Percentiles rank a stretch among this genome's conserved stretches.
Conservation (phyloP, 2,113 vertebrate genomes). For the Protobothrops flavoviridis region DNA sequence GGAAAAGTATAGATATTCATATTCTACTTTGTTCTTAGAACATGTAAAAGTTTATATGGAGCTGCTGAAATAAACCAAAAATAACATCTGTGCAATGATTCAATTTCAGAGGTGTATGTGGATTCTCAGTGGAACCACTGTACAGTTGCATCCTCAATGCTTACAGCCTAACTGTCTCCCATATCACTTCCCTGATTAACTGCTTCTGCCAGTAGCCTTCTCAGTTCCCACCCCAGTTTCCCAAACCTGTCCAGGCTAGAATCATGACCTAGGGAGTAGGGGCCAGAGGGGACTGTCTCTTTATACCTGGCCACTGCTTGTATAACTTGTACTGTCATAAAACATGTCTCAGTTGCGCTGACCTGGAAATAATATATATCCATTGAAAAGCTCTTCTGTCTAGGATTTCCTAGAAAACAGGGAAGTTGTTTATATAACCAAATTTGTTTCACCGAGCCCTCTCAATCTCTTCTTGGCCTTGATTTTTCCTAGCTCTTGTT, state of each 20-base stretch:
- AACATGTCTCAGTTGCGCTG: slow-evolving; percentile 2
- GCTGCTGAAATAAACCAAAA: neutral
- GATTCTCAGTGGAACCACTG: neutral
- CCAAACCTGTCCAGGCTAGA: neutral
- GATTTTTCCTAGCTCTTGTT: neutral
- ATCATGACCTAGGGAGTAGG: neutral
- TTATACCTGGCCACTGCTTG: neutral
- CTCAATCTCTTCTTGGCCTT: neutral
- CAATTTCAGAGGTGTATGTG: neutral
- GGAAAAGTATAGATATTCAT: neutral
- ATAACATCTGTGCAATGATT: neutral
- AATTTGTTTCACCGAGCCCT: neutral
- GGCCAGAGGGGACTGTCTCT: neutral
- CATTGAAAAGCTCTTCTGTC: neutral
- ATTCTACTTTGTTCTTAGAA: neutral
- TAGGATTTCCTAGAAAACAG: neutral
- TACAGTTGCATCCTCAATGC: neutral
- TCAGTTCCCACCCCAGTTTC: neutral
- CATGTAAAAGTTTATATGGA: neutral
- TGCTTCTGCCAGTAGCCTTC: neutral
- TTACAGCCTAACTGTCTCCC: slow-evolving; percentile 9
- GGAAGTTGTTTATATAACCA: neutral
- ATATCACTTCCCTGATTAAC: slow-evolving; percentile 16
- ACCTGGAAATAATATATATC: slow-evolving; percentile 2
- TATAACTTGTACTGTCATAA: slow-evolving; percentile 21